Base-by-base conservation (phyloP, 53 echinoderm and acorn worm species). In the Luidia sarsii region DNA sequence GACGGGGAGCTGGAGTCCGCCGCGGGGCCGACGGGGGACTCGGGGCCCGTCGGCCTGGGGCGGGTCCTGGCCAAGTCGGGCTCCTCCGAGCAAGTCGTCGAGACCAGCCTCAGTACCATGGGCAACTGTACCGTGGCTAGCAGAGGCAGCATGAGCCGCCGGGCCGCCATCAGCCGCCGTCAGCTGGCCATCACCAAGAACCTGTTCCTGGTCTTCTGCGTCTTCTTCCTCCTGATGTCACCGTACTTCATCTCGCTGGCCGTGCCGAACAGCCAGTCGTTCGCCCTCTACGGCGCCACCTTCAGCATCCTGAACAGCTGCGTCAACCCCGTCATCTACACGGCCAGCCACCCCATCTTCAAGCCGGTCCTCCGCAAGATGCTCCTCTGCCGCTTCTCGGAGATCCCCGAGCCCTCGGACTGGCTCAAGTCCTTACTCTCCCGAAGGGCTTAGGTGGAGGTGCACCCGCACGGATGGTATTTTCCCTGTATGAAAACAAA, bases 101-200 rank as follows among this genome's bases (percentile, higher is more conserved):
- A 18, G 25, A 67, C 22, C 45, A 45, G 27, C 41, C 27, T 45
- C 7, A 6, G 11, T 6, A 7, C 6, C 11, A 11, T 6, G 6
- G 11, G 41, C 6, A 19, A 35, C 13, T 0, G 23, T 7, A 35
- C 21, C 21, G 7, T 21, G 11, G 3, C 39, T 27, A 13, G 19
- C 22, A 14, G 43, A 3, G 15, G 2, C 13, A 10, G 41, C 67
- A 20, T 22, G 35, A 22, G 43, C 25, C 38, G 38, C 37, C 77
- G 33, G 77, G 43, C 27, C 33, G 49, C 59, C 21, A 59, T 70
- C 33, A 61, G 48, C 62, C 57, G 62, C 19, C 83, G 70, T 48
- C 83, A 83, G 70, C 46, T 68, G 1, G 83, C 70, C 15, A 83
- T 83, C 62, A 70, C 83, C 39, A 83, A 83, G 70, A 83, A 83